Evolutionary conservation across 2,797 vertebrate genomes (phyloP).

Genomic region (Danio albolineatus): DNA sequence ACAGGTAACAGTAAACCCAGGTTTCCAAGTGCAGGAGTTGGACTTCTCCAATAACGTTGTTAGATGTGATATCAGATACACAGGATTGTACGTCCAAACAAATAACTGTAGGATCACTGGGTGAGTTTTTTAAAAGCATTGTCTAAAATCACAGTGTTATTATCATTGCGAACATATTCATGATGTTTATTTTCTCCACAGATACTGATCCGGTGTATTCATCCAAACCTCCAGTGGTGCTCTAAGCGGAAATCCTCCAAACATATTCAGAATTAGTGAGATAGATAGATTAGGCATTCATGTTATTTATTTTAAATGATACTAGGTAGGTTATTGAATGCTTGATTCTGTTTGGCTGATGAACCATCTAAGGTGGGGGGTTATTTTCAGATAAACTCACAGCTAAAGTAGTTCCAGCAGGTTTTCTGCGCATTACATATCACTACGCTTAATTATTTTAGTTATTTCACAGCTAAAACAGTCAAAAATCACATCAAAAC

Average conservation of each 20-base stretch:
- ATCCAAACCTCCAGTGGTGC: not conserved
- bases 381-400: no score
- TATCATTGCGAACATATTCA: not conserved
- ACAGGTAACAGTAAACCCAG: constrained; percentile 85
- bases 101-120: constrained; percentile 80
- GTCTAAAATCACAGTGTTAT: not conserved
- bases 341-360: no score
- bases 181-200: constrained; percentile 5
- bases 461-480: no score
- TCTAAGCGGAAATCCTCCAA: not conserved
- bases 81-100: constrained; percentile 77
- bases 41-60: constrained; percentile 85
- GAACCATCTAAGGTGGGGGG: no score
- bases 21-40: constrained; percentile 79
- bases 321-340: no score
- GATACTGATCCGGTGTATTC: not conserved
- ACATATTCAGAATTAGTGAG: not conserved
- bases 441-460: no score
- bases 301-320: not conserved
- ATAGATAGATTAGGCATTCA: not conserved
- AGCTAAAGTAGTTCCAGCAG: no score
- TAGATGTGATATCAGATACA: constrained; percentile 82
- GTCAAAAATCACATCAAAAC: no score
- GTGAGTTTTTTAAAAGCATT: constrained; percentile 63
- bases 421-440: no score